phyloP scores from a whole-genome alignment of 2,113 vertebrate species.

The Orthonyx spaldingii region DNA sequence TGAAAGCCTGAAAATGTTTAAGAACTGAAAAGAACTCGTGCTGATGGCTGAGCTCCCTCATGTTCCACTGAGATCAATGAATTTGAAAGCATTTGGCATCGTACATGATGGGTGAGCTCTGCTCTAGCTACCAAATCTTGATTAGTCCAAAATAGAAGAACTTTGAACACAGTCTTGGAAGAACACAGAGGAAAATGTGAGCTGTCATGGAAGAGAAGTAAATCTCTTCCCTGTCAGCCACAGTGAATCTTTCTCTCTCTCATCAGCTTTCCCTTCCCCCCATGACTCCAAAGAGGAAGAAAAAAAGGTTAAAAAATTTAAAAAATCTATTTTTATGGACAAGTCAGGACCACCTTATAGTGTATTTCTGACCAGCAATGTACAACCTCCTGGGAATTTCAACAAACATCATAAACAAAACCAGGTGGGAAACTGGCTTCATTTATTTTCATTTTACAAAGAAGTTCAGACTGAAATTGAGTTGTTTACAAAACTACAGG shows the following conservation, averaged over 20 bases:
- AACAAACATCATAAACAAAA: conserved; percentile 49
- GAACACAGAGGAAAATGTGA: conserved; percentile 15
- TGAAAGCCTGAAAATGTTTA: conserved; percentile 16
- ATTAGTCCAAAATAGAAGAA: conserved; percentile 28
- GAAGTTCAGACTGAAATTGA: conserved; percentile 21
- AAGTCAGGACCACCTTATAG: background rate
- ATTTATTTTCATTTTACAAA: conserved; percentile 51
- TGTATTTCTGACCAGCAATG: background rate
- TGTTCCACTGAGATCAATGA: conserved; percentile 47
- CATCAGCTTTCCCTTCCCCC: background rate
- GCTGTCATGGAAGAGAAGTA: background rate
- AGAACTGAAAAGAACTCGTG: background rate
- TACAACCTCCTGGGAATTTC: background rate
- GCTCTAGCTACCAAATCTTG: conserved; percentile 44
- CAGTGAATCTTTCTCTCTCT: background rate
- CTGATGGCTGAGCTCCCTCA: conserved; percentile 28
- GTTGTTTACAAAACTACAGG: conserved; percentile 51
- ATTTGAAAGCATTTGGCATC: conserved; percentile 45
- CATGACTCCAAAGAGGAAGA: background rate
- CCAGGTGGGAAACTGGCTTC: conserved; percentile 35
- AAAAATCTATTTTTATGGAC: background rate
- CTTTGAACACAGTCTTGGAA: conserved; percentile 8
- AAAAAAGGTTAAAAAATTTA: background rate
- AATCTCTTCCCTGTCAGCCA: background rate
- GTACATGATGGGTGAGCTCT: conserved; percentile 6